Conservation (phyloP, 2,797 vertebrate genomes). For the Hippocampus kuda region DNA sequence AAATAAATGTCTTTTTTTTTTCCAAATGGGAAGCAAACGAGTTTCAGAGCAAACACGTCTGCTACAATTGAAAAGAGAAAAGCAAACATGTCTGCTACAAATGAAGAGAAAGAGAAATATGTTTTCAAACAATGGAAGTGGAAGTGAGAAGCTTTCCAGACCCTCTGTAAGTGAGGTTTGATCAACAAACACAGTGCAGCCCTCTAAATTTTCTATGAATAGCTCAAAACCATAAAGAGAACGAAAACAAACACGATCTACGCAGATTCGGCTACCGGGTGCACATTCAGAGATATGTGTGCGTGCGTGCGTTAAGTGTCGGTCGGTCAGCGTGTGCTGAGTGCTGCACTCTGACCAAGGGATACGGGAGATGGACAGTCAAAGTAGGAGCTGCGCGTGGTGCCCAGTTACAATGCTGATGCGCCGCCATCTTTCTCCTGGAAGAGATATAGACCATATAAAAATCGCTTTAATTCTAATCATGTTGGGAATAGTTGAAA, state of each 20-base stretch:
- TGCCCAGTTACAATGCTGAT: constrained; percentile 55
- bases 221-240: constrained; percentile 17
- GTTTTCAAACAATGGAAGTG: constrained; percentile 20
- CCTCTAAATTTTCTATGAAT: constrained; percentile 25
- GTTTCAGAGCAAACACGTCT: constrained; percentile 42
- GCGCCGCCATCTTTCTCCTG: constrained; percentile 54
- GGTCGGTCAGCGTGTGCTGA: constrained; percentile 31
- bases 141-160: constrained; percentile 28
- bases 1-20: constrained; percentile 34
- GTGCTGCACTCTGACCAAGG: constrained; percentile 18
- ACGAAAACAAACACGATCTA: constrained; percentile 24
- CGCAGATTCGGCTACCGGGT: constrained; percentile 27
- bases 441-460: constrained; percentile 24
- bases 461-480: background rate
- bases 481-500: background rate
- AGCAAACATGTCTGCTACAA: constrained; percentile 38
- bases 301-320: constrained; percentile 33
- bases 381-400: constrained; percentile 17
- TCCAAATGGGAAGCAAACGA: constrained; percentile 48
- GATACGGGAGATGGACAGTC: constrained; percentile 12
- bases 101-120: constrained; percentile 34
- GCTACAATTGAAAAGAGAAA: constrained; percentile 33
- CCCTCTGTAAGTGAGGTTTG: constrained; percentile 22
- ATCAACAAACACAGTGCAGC: constrained; percentile 18
- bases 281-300: constrained; percentile 23